phyloP scores from a whole-genome alignment of 1,140 invertebrate species.

The Drosophila punjabiensis region DNA sequence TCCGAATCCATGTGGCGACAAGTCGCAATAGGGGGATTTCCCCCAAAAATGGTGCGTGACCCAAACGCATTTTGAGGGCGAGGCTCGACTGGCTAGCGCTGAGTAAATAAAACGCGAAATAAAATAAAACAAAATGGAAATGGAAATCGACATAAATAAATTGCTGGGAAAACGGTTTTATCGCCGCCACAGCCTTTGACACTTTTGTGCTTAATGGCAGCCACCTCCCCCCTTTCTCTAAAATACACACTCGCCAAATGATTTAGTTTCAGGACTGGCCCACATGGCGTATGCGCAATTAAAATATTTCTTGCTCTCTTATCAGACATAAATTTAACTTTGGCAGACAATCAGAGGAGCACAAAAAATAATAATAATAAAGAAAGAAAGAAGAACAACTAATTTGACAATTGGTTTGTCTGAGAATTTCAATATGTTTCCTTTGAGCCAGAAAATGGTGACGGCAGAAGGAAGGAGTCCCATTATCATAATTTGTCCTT shows the following conservation, averaged over 20 bases:
- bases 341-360: constrained; percentile 32
- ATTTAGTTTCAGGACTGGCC: constrained; percentile 38
- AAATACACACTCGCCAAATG: constrained; percentile 29
- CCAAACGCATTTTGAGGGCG: constrained; percentile 66
- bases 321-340: constrained; percentile 56
- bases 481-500: constrained; percentile 64
- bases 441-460: constrained; percentile 3
- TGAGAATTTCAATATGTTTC: constrained; percentile 76
- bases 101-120: constrained; percentile 62
- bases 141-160: constrained; percentile 71
- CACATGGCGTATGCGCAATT: constrained; percentile 73
- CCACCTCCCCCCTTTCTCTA: background rate
- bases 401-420: constrained; percentile 74
- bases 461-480: background rate
- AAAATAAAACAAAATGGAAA: constrained; percentile 68
- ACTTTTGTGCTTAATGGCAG: constrained; percentile 62
- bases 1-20: constrained; percentile 38
- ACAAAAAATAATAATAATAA: background rate
- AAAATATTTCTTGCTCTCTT: constrained; percentile 59
- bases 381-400: constrained; percentile 22
- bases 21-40: constrained; percentile 6
- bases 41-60: constrained; percentile 72
- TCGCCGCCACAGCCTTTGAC: constrained; percentile 70
- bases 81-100: constrained; percentile 36
- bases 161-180: constrained; percentile 72